A percentile compares a stretch with the other conserved stretches of the same genome.
Evolutionary conservation across 2,888 invertebrate genomes (phyloP).

Genomic region (Ophioninae sp.): DNA sequence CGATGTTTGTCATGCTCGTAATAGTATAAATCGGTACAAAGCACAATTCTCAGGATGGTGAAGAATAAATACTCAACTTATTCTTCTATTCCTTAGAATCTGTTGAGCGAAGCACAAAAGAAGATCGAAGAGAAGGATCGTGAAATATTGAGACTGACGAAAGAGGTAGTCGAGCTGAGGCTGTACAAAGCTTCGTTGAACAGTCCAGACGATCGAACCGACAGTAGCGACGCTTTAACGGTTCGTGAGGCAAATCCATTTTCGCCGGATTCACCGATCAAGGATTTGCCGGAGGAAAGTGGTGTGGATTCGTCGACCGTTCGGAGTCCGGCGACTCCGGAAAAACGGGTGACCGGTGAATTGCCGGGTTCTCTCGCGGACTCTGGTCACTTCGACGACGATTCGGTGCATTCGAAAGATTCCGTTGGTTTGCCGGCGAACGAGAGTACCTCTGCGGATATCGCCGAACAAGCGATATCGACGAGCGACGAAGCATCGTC

Average conservation of each 20-base stretch:
- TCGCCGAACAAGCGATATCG: constrained; percentile 33
- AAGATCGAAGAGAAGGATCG: constrained; percentile 91
- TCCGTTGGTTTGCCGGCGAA: constrained; percentile 81
- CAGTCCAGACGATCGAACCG: constrained; percentile 91
- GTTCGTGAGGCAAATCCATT: constrained; percentile 87
- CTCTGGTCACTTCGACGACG: constrained; percentile 94
- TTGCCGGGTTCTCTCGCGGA: constrained; percentile 91
- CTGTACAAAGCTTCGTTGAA: constrained; percentile 90
- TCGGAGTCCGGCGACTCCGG: constrained; percentile 82
- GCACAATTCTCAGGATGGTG: neutral
- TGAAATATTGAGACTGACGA: constrained; percentile 89
- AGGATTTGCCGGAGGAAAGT: constrained; percentile 82
- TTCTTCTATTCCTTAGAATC: constrained; percentile 79
- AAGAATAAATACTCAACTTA: neutral
- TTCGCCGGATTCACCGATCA: constrained; percentile 82
- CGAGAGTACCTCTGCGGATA: constrained; percentile 62
- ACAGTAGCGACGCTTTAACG: constrained; percentile 88
- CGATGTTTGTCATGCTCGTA: no score
- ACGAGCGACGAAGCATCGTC: constrained; percentile 17
- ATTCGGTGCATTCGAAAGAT: constrained; percentile 90
- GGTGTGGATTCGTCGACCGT: constrained; percentile 79
- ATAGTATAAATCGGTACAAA: neutral
- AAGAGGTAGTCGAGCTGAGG: constrained; percentile 90
- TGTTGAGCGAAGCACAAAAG: constrained; percentile 88
- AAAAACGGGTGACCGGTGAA: constrained; percentile 82